These are phyloP conservation scores for Epizoanthus scotinus DNA, from an alignment of 92 coral and sea anemone genomes.

Conservation along the genomic window DNA sequence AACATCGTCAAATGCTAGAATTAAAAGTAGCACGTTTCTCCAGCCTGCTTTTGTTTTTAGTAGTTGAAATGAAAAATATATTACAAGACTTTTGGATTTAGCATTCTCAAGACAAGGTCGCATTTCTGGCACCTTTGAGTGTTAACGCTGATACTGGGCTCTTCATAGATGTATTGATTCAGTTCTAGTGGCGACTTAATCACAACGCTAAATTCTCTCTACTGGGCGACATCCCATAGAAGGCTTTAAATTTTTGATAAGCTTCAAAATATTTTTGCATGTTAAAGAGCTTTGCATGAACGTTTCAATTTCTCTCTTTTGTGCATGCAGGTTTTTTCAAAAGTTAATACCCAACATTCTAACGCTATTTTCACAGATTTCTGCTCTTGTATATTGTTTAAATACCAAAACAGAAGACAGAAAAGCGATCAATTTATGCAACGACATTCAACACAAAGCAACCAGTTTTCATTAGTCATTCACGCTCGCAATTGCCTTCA, in stretches of 20 bases:
- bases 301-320: slow-evolving; percentile 54
- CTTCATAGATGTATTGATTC: neutral
- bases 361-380: slow-evolving; percentile 12
- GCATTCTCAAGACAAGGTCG: no score
- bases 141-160: neutral
- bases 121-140: no score
- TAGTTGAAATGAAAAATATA: no score
- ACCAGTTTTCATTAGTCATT: slow-evolving; percentile 47
- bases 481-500: slow-evolving; percentile 6
- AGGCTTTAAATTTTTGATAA: slow-evolving; percentile 92
- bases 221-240: slow-evolving; percentile 68
- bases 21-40: neutral
- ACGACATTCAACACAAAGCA: slow-evolving; percentile 43
- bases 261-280: slow-evolving; percentile 94
- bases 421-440: slow-evolving; percentile 25
- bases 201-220: slow-evolving; percentile 41
- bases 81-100: no score
- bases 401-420: slow-evolving; percentile 15
- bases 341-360: neutral
- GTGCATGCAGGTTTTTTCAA: slow-evolving; percentile 39
- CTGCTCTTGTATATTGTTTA: slow-evolving; percentile 25
- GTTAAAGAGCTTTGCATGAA: slow-evolving; percentile 69
- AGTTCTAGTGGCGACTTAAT: slow-evolving; percentile 40
- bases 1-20: neutral
- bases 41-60: neutral